A percentile compares a stretch with the other conserved stretches of the same genome.
Evolutionary conservation across 92 coral and sea anemone genomes (phyloP).

Genomic region (Epizoanthus fatuus): DNA sequence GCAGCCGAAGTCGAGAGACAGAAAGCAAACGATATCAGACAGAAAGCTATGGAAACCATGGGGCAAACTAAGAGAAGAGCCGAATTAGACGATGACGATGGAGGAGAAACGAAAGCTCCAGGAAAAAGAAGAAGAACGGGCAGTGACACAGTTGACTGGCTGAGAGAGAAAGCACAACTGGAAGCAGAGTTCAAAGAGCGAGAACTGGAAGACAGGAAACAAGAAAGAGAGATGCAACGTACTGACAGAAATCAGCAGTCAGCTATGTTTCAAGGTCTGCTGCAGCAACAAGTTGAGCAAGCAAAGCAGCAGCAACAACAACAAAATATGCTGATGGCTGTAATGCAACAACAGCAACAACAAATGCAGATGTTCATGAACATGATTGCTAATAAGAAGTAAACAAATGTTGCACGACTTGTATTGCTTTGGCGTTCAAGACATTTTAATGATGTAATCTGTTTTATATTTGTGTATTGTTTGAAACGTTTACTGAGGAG

Average conservation of each 20-base stretch:
- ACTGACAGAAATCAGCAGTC: neutral
- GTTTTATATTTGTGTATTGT: too few species aligned
- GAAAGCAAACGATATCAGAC: constrained; percentile 23
- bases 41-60: constrained; percentile 36
- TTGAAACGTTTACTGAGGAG: too few species aligned
- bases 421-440: neutral
- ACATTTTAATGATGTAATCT: neutral
- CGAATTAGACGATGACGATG: constrained; percentile 1
- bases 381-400: constrained; percentile 1
- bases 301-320: constrained; percentile 23
- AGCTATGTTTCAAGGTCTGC: constrained; percentile 1
- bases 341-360: constrained; percentile 34
- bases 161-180: constrained; percentile 38
- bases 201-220: constrained; percentile 1
- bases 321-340: constrained; percentile 25
- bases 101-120: constrained; percentile 21
- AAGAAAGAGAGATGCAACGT: constrained; percentile 13
- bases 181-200: constrained; percentile 31
- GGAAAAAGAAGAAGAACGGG: constrained; percentile 35
- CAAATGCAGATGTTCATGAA: constrained; percentile 12
- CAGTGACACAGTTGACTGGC: constrained; percentile 30
- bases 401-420: constrained; percentile 1
- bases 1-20: constrained; percentile 11
- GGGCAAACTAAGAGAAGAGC: constrained; percentile 42
- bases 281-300: constrained; percentile 17